phyloP scores from a whole-genome alignment of 2,113 vertebrate genomes.

The Sardina pilchardus region DNA sequence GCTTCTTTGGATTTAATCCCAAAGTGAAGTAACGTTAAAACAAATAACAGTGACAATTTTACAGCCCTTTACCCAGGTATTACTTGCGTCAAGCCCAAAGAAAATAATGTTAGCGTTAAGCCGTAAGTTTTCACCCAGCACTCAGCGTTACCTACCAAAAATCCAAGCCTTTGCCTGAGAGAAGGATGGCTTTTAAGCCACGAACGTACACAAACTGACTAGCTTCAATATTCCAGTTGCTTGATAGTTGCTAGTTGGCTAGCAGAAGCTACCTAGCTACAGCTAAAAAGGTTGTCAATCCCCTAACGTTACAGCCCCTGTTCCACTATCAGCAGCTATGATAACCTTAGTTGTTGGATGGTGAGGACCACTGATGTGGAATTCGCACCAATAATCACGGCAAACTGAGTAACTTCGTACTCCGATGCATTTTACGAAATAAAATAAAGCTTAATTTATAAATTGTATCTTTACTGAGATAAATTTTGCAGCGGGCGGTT shows the following conservation, averaged over 20 bases:
- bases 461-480: conserved; percentile 64
- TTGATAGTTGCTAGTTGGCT: conserved; percentile 46
- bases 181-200: conserved; percentile 63
- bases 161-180: conserved; percentile 73
- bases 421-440: conserved; percentile 73
- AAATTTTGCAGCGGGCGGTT: conserved; percentile 74
- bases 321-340: conserved; percentile 59
- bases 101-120: conserved; percentile 52
- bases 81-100: conserved; percentile 26
- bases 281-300: conserved; percentile 51
- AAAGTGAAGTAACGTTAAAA: conserved; percentile 25
- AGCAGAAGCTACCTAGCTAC: conserved; percentile 15
- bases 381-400: conserved; percentile 67
- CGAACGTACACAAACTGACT: conserved; percentile 51
- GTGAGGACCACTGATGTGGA: conserved; percentile 64
- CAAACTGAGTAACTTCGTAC: conserved; percentile 60
- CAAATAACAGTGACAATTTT: conserved; percentile 22
- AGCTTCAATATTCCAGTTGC: conserved; percentile 57
- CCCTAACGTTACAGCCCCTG: conserved; percentile 61
- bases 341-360: conserved; percentile 59
- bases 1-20: conserved; percentile 31
- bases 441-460: conserved; percentile 65
- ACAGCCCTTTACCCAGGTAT: conserved; percentile 11
- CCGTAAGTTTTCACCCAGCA: conserved; percentile 49
- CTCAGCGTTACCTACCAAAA: conserved; percentile 74